Conservation (phyloP, 2,888 invertebrate genomes). For the Biston stratarius region DNA sequence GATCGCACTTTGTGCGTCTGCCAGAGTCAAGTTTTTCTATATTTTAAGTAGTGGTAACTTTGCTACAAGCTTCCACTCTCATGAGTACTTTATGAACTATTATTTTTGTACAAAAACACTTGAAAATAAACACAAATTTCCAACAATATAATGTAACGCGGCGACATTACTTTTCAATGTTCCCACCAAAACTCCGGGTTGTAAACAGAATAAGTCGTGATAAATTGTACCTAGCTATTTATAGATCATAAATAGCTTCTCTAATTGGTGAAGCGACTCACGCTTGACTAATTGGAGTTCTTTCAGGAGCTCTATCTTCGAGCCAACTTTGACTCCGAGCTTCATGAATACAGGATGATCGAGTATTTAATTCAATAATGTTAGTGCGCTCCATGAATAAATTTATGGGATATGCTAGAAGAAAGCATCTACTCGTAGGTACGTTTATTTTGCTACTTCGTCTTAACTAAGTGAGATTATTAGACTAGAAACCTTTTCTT, state of each 20-base stretch:
- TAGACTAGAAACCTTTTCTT: too few species aligned
- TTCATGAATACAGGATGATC: constrained; percentile 19
- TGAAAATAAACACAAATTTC: too few species aligned
- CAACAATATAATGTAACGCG: too few species aligned
- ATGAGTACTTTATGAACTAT: too few species aligned
- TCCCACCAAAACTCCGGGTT: background rate
- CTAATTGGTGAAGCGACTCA: constrained; percentile 18
- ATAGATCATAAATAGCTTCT: background rate
- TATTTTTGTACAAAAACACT: too few species aligned
- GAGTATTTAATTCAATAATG: constrained; percentile 20
- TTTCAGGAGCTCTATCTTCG: constrained; percentile 19
- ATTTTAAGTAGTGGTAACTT: too few species aligned
- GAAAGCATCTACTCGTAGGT: too few species aligned
- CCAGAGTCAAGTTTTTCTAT: too few species aligned
- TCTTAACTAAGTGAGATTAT: background rate
- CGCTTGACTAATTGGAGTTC: constrained; percentile 18
- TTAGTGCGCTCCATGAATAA: background rate
- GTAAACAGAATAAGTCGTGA: background rate
- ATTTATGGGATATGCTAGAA: background rate
- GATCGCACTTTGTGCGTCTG: too few species aligned
- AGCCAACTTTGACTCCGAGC: constrained; percentile 24
- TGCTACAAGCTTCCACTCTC: too few species aligned
- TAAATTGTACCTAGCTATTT: background rate
- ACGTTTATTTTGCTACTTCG: background rate
- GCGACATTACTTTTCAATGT: too few species aligned